phyloP scores from a whole-genome alignment of 2,113 vertebrate genomes.

The Channa argus region DNA sequence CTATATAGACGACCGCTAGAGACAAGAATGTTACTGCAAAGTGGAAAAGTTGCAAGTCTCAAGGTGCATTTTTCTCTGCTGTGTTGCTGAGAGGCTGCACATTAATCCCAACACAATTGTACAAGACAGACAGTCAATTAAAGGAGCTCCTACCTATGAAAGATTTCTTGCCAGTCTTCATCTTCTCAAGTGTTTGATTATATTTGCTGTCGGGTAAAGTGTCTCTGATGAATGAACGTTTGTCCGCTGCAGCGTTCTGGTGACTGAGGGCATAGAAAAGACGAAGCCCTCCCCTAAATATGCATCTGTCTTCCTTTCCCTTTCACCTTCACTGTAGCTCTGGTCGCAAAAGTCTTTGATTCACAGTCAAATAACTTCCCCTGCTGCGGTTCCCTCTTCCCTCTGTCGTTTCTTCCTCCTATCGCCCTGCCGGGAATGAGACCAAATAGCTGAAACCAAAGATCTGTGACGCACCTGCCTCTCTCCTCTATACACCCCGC shows the following conservation, averaged over 20 bases:
- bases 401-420: constrained; percentile 50
- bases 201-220: background rate
- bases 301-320: constrained; percentile 33
- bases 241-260: constrained; percentile 56
- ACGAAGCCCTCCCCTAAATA: constrained; percentile 29
- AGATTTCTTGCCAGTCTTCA: constrained; percentile 84
- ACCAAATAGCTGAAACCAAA: constrained; percentile 63
- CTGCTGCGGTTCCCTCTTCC: constrained; percentile 41
- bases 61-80: constrained; percentile 20
- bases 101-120: constrained; percentile 1
- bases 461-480: constrained; percentile 73
- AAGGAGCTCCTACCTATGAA: constrained; percentile 78
- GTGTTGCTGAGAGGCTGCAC: constrained; percentile 17
- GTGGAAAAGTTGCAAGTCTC: constrained; percentile 37
- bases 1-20: background rate
- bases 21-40: too few species aligned
- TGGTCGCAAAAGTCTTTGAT: constrained; percentile 41
- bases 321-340: constrained; percentile 42
- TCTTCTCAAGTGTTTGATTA: constrained; percentile 50
- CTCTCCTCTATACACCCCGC: constrained; percentile 8
- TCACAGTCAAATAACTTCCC: constrained; percentile 59
- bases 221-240: constrained; percentile 25
- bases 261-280: constrained; percentile 37
- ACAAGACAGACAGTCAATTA: constrained; percentile 11
- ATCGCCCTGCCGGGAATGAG: constrained; percentile 12